Evolutionary conservation across 2,113 vertebrate genomes (phyloP), one percentile per base, ranked within the genome.

Genomic region (Spermophilus dauricus): DNA sequence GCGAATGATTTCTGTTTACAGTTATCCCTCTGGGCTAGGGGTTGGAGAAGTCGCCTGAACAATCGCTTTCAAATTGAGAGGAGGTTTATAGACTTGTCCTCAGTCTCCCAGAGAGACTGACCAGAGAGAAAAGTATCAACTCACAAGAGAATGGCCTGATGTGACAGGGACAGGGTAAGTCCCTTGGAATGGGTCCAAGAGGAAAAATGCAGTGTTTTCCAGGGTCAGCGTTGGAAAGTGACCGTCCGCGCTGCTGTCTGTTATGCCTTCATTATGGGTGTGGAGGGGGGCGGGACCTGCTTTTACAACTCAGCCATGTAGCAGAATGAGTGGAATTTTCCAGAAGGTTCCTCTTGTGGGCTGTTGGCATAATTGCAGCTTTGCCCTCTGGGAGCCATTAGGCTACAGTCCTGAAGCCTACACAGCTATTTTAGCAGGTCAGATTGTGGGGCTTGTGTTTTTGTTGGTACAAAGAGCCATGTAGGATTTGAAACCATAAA

Each of bases 271-370:
- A 10, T 16, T 20, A 56, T 96, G 95, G 97, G 93, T 92, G 91
- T 92, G 96, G 94, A 89, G 67, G 86, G 70, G 73, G 84, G 94
- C 9, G 63, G 95, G 94, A 42, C 63, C 86, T 93, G 85, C 69
- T 90, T 89, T 78, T 91, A 93, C 67, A 88, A 65, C 84, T 95
- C 84, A 96, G 91, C 81, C 67, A 4, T 76, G 67, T 18, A 93
- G 91, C 78, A 86, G 77, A 81, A 78, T 83, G 67, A 86, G 91
- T 96, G 96, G 97, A 98, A 97, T 96, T 98, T 98, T 98, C 98
- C 97, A 96, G 89, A 92, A 56, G 30, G 76, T 70, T 96, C 80
- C 63, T 94, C 85, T 82, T 39, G 42, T 76, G 63, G 89, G 65
- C 72, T 89, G 10, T 89, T 97, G 95, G 93, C 96, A 69, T 63